Conservation (phyloP, 2,113 vertebrate species). For the Tretioscincus oriximinensis region DNA sequence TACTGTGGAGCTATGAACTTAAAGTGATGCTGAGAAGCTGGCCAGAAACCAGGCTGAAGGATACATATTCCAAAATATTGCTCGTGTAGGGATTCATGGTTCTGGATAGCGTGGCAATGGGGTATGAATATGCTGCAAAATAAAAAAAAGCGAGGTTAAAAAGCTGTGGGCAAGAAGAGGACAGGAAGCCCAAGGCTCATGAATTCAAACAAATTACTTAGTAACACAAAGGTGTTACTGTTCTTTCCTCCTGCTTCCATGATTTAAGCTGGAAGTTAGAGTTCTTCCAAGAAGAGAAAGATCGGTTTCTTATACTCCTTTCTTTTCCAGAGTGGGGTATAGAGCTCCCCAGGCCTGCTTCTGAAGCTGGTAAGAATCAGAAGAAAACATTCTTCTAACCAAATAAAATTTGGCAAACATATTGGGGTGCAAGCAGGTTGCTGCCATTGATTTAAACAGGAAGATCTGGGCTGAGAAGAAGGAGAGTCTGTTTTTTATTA, state of each 20-base stretch:
- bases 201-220: background rate
- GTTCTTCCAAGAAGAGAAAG: background rate
- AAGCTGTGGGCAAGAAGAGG: background rate
- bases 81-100: slow-evolving; percentile 92
- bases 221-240: background rate
- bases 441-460: no score
- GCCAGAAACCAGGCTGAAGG: slow-evolving; percentile 63
- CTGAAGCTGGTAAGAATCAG: background rate
- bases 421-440: no score
- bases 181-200: background rate
- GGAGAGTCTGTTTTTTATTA: no score
- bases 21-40: accelerated
- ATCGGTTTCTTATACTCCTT: background rate
- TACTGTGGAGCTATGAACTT: no score
- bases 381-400: background rate
- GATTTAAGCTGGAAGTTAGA: background rate
- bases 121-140: slow-evolving; percentile 86
- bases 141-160: slow-evolving; percentile 2
- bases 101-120: slow-evolving; percentile 83
- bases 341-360: background rate
- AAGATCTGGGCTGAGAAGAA: no score
- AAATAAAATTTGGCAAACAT: no score
- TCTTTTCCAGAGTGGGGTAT: no score
- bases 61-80: slow-evolving; percentile 92
- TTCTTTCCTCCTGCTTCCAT: background rate